Evolutionary conservation across 1,140 invertebrate species (phyloP), one percentile per base, ranked within the genome.

Genomic region (Trichoplusia ni): DNA sequence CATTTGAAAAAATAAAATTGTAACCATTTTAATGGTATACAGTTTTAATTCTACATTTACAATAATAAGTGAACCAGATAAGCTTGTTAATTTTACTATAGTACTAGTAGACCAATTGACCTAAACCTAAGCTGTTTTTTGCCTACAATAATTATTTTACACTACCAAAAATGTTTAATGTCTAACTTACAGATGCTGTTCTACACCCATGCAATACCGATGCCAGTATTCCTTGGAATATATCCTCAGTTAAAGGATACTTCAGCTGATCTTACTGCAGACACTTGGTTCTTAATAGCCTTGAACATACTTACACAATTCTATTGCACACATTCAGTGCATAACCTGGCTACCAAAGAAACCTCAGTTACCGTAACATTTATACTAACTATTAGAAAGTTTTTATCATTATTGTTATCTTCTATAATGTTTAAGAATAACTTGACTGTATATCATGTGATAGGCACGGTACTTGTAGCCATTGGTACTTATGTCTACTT

Each of bases 351-450:
- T 0, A 86, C 86, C 16, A 89, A 77, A 23, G 84, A 90, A 64
- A 79, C 76, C 4, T 82, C 84, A 6, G 81, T 83, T 3, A 90
- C 88, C 4, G 83, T 90, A 1, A 88, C 84, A 14, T 90, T 89
- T 69, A 84, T 90, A 62, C 67, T 90, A 51, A 89, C 88, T 21
- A 21, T 90, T 62, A 79, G 88, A 56, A 90, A 86, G 60, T 90
- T 90, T 77, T 42, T 82, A 9, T 90, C 88, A 8, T 64, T 90
- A 8, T 37, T 90, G 29, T 74, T 90, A 59, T 90, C 88, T 2
- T 77, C 82, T 4, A 44, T 90, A 72, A 70, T 89, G 69, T 90
- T 90, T 79, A 89, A 89, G 64, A 90, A 84, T 64, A 85, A 77
- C 75, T 66, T 90, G 4, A 90, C 84, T 14, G 8, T 76, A 9